Base-by-base conservation (phyloP, 2,797 vertebrate genomes). In the Danio choprae region DNA sequence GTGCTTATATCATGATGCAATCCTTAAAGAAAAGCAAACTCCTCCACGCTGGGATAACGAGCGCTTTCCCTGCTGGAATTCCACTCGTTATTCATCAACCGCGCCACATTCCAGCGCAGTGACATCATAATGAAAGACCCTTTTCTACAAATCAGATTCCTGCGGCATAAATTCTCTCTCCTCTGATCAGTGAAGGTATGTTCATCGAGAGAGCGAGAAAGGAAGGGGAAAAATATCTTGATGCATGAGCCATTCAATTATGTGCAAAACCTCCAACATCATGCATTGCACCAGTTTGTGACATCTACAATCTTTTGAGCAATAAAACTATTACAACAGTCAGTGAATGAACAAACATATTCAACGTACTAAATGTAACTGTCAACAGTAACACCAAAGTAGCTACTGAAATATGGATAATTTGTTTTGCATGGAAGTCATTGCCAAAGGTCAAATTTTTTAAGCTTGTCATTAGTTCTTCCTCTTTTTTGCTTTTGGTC, bases 121-220 rank as follows among this genome's bases (percentile, higher is more conserved):
- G 81, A 83, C 71, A 67, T 83, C 71, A 83, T 55, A 78, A 68
- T 29, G 46, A 82, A n/a, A 77, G 59, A 71, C 65, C 77, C 50
- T 63, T 36, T 18, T 20, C 43, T 7, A 51, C n/a, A 60, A 68
- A 65, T 43, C 55, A 46, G 16, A 63, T 36, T 40, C 10, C 38
- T 65, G 40, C 0, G 13, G 8, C 38, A 15, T 58, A 67, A 67
- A 58, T 13, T 58, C 41, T 59, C 69, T 50, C 43, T 46, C 43
- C 51, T 41, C 55, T 62, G 41, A 29, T 69, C 38, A 29, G 16
- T 15, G 50, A 16, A 46, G 44, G 59, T 51, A 46, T 44, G 51
- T 48, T 46, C 51, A 56, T 20, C 20, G 51, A 58, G 7, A 41
- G 63, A 46, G 1, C 20, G 36, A 44, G 7, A 44, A 4, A 55